Evolutionary conservation across 2,888 invertebrate species (phyloP).

Genomic region (Chydorus sphaericus): DNA sequence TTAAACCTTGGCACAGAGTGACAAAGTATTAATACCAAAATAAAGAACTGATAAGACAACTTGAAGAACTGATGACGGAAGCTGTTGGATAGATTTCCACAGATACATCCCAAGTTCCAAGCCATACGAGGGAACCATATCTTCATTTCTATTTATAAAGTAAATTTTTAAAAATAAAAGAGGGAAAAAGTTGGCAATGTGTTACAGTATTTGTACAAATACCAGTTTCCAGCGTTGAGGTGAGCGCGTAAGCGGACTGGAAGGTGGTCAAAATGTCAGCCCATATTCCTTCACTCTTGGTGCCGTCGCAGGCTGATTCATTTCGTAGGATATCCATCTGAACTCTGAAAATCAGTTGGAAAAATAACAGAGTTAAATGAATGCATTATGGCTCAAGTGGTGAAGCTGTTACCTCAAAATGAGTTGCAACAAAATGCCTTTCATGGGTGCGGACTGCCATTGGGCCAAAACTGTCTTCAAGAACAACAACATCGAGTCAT

Average conservation of each 20-base stretch:
- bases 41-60: neutral
- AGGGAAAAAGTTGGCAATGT: neutral
- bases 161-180: neutral
- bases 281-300: neutral
- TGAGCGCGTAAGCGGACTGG: neutral
- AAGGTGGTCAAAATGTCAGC: neutral
- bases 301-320: neutral
- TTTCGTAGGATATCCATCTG: neutral
- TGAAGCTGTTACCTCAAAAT: neutral
- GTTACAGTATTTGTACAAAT: neutral
- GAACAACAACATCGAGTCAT: neutral
- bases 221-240: neutral
- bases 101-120: neutral
- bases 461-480: neutral
- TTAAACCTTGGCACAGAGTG: too few species aligned
- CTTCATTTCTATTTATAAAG: neutral
- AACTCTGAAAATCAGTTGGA: neutral
- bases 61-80: slow-evolving; percentile 1
- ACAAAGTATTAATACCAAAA: too few species aligned
- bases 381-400: neutral
- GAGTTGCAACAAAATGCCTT: neutral
- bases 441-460: neutral
- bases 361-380: neutral
- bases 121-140: neutral
- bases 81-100: neutral